Evolutionary conservation across 2,888 invertebrate species (phyloP).

Genomic region (Drosophila yooni): DNA sequence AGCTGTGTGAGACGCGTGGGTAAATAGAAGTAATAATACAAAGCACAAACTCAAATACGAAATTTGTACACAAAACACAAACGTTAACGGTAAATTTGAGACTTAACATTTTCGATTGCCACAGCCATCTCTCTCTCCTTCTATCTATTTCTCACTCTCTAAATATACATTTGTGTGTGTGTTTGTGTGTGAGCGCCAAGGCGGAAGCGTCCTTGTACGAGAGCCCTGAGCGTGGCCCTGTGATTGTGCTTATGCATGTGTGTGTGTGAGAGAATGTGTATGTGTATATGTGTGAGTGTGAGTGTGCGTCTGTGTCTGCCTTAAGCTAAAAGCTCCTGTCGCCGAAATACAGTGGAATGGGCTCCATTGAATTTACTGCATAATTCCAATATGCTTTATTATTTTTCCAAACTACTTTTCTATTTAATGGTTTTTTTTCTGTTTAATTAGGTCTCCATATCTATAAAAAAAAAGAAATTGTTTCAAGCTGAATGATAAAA

Average conservation of each 20-base stretch:
- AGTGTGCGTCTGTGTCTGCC: constrained; percentile 17
- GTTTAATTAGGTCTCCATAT: not conserved
- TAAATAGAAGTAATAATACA: constrained; percentile 64
- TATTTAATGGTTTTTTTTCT: not conserved
- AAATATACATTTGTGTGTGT: constrained; percentile 4
- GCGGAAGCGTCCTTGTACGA: constrained; percentile 73
- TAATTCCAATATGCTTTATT: not conserved
- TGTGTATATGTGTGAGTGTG: constrained; percentile 1
- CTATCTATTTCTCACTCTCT: not conserved
- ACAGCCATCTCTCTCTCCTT: constrained; percentile 12
- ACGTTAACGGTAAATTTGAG: constrained; percentile 74
- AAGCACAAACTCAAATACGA: constrained; percentile 68
- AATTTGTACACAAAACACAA: constrained; percentile 61
- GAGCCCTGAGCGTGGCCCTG: constrained; percentile 57
- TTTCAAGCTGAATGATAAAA: not conserved
- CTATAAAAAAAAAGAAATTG: not conserved
- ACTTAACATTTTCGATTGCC: constrained; percentile 57
- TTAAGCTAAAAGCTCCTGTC: constrained; percentile 48
- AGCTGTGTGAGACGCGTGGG: constrained; percentile 47
- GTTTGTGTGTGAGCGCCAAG: constrained; percentile 44
- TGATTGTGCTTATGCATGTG: constrained; percentile 12
- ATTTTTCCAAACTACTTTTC: not conserved
- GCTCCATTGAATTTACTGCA: not conserved
- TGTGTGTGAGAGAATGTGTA: constrained; percentile 1
- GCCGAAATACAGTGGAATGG: constrained; percentile 45